Evolutionary conservation across 1,140 invertebrate species (phyloP).

Genomic region (Tribolium castaneum): DNA sequence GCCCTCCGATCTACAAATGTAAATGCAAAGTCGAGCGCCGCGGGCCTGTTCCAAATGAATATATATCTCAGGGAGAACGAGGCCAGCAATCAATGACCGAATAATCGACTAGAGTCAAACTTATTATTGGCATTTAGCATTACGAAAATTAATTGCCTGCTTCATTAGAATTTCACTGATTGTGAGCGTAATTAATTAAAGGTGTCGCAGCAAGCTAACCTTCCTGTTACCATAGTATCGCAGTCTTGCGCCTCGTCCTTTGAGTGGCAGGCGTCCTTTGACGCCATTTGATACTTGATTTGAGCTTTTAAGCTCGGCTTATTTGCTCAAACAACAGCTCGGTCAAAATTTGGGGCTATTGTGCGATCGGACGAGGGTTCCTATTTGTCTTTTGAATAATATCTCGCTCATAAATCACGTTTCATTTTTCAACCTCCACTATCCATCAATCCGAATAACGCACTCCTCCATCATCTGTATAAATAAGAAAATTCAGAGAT

Average conservation of each 20-base stretch:
- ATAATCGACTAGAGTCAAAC: constrained; percentile 15
- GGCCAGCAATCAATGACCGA: constrained; percentile 10
- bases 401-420: neutral
- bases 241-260: constrained; percentile 11
- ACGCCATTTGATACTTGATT: constrained; percentile 17
- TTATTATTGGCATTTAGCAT: constrained; percentile 9
- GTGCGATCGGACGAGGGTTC: neutral
- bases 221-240: neutral
- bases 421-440: neutral
- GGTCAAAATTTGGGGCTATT: neutral
- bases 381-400: constrained; percentile 29
- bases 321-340: constrained; percentile 14
- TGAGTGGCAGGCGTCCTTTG: constrained; percentile 6
- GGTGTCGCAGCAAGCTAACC: constrained; percentile 10
- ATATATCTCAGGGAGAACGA: neutral
- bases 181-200: constrained; percentile 19
- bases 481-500: constrained; percentile 19
- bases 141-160: constrained; percentile 9
- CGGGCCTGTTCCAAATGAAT: neutral
- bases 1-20: neutral
- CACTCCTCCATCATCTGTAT: constrained; percentile 18
- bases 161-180: constrained; percentile 4
- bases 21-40: constrained; percentile 1
- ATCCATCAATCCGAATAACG: constrained; percentile 14
- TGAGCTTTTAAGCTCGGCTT: neutral